Evolutionary conservation across 2,113 vertebrate genomes (phyloP).

Genomic region (Polypterus bichir): DNA sequence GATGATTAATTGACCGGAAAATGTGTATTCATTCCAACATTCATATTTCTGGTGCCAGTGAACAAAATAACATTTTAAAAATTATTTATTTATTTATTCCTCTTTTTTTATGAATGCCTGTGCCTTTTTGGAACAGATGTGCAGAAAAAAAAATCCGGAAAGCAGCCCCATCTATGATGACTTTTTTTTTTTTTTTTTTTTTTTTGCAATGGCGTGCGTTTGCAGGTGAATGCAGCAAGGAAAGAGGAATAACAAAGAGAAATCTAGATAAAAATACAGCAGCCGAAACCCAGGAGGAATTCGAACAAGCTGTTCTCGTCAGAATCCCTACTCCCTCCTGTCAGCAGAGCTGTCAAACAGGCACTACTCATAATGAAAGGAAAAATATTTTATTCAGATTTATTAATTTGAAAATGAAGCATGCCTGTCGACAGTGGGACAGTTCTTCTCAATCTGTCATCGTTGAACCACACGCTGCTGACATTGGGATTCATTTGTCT

Average conservation of each 20-base stretch:
- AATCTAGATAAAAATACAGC: slow-evolving; percentile 50
- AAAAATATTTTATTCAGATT: slow-evolving; percentile 99
- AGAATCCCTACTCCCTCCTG: slow-evolving; percentile 73
- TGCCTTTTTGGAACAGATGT: neutral
- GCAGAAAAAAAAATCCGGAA: neutral
- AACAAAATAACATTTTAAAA: too few relatives aligned
- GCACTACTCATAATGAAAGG: slow-evolving; percentile 96
- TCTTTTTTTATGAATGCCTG: neutral
- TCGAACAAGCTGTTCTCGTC: slow-evolving; percentile 90
- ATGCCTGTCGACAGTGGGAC: slow-evolving; percentile 97
- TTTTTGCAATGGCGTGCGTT: slow-evolving; percentile 30
- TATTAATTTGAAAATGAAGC: slow-evolving; percentile 99
- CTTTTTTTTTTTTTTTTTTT: slow-evolving; percentile 19
- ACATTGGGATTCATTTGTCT: slow-evolving; percentile 96
- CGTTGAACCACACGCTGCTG: slow-evolving; percentile 82
- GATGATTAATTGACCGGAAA: slow-evolving; percentile 1
- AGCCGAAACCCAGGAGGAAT: slow-evolving; percentile 83
- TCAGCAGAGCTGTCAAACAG: slow-evolving; percentile 88
- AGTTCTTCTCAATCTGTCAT: slow-evolving; percentile 98
- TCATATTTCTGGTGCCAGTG: neutral
- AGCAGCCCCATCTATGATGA: neutral
- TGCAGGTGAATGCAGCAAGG: slow-evolving; percentile 45
- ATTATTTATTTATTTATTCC: too few relatives aligned
- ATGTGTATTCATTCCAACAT: slow-evolving; percentile 3
- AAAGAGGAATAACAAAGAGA: slow-evolving; percentile 29